phyloP scores from a whole-genome alignment of 2,113 vertebrate species.

The Perccottus glenii region DNA sequence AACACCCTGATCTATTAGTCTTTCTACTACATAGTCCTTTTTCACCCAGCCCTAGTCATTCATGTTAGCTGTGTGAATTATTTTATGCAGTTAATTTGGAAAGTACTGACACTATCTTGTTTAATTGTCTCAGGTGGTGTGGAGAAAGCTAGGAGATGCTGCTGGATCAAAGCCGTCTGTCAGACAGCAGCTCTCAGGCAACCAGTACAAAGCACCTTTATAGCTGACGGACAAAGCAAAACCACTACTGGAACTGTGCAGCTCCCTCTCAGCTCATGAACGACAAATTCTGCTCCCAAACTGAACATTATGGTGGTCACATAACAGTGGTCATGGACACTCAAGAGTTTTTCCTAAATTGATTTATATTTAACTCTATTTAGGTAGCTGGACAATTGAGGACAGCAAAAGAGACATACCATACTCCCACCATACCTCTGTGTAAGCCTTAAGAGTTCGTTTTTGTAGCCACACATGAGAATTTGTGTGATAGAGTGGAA shows the following conservation, averaged over 20 bases:
- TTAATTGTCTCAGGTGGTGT: constrained; percentile 83
- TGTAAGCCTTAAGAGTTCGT: background rate
- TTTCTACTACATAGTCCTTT: background rate
- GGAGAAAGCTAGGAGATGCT: constrained; percentile 90
- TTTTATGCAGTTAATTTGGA: background rate
- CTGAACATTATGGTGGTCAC: background rate
- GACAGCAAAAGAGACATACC: background rate
- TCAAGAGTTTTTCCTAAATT: background rate
- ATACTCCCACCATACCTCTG: background rate
- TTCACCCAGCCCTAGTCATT: no score
- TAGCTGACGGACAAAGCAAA: constrained; percentile 59
- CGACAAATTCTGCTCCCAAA: background rate
- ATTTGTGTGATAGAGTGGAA: background rate
- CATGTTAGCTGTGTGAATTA: no score
- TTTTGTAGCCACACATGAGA: background rate
- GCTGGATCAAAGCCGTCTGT: constrained; percentile 89
- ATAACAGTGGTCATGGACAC: background rate
- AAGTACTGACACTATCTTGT: background rate
- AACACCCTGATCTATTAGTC: background rate
- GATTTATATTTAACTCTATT: background rate
- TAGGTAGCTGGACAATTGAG: background rate
- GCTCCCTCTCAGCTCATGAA: background rate
- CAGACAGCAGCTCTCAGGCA: constrained; percentile 90
- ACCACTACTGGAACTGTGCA: background rate
- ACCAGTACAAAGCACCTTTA: constrained; percentile 91